Evolutionary conservation across 2,888 invertebrate genomes (phyloP).

Genomic region (Acanthosepion esculentum): DNA sequence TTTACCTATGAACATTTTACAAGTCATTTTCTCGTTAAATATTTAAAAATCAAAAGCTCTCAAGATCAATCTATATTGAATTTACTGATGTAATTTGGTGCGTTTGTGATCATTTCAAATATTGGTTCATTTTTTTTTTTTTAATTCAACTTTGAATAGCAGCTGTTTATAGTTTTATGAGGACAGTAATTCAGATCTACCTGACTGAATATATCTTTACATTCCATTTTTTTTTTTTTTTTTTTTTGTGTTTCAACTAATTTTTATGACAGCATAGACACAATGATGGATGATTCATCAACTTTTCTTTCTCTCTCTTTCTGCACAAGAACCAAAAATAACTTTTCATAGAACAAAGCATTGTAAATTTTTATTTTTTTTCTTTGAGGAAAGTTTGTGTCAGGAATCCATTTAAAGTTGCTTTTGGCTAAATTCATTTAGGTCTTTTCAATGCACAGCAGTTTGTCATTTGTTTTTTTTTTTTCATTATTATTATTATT

Average conservation of each 20-base stretch:
- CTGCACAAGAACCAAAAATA: not conserved
- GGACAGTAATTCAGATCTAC: too few relatives aligned
- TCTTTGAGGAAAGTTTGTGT: not conserved
- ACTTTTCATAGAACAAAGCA: not conserved
- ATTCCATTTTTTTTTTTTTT: too few relatives aligned
- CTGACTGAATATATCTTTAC: too few relatives aligned
- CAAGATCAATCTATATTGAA: not conserved
- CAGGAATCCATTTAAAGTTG: constrained; percentile 33
- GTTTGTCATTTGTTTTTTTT: not conserved
- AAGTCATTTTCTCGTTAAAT: not conserved
- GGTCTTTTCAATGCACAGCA: not conserved
- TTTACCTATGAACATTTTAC: not conserved
- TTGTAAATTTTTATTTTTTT: not conserved
- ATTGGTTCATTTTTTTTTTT: too few relatives aligned
- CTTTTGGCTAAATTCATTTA: constrained; percentile 12
- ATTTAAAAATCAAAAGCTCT: not conserved
- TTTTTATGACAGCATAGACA: too few relatives aligned
- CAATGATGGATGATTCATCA: too few relatives aligned
- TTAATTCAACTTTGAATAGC: too few relatives aligned
- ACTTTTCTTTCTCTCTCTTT: not conserved
- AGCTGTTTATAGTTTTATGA: too few relatives aligned
- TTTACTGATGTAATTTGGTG: not conserved
- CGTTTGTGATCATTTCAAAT: too few relatives aligned
- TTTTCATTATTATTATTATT: too few relatives aligned
- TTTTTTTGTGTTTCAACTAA: too few relatives aligned